Conservation (phyloP, 2,888 invertebrate genomes). For the Dermolepida albohirtum region DNA sequence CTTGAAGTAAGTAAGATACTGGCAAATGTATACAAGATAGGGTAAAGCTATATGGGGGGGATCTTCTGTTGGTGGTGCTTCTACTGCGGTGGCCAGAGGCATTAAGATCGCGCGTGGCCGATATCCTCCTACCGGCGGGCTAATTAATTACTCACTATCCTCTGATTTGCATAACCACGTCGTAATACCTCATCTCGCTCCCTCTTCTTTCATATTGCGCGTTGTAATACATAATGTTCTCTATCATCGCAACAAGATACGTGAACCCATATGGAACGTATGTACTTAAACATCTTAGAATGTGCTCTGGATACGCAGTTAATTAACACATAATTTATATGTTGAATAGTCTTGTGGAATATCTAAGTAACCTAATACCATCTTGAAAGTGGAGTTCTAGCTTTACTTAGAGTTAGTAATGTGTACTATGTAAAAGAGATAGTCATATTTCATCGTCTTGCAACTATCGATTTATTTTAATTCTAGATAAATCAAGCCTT, state of each 20-base stretch:
- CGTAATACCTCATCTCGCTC: slow-evolving; percentile 32
- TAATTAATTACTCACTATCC: slow-evolving; percentile 49
- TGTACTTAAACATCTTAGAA: slow-evolving; percentile 39
- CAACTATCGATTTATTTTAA: too few species aligned
- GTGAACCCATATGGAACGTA: slow-evolving; percentile 28
- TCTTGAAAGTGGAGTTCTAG: not conserved
- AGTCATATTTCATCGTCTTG: too few species aligned
- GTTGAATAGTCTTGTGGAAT: slow-evolving; percentile 24
- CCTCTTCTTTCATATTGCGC: slow-evolving; percentile 16
- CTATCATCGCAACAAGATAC: slow-evolving; percentile 20
- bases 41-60: slow-evolving; percentile 23
- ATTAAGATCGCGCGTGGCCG: slow-evolving; percentile 58
- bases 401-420: not conserved
- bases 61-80: slow-evolving; percentile 28
- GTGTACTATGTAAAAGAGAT: too few species aligned
- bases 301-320: slow-evolving; percentile 46
- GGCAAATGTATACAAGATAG: slow-evolving; percentile 38
- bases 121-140: slow-evolving; percentile 47
- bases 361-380: slow-evolving; percentile 16
- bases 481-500: too few species aligned
- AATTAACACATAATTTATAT: slow-evolving; percentile 49
- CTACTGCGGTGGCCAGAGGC: slow-evolving; percentile 43
- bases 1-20: slow-evolving; percentile 38
- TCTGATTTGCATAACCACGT: slow-evolving; percentile 34
- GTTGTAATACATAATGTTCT: slow-evolving; percentile 27